These are phyloP conservation scores for Alces alces DNA, from an alignment of 2,113 vertebrate species.

Conservation along the genomic window DNA sequence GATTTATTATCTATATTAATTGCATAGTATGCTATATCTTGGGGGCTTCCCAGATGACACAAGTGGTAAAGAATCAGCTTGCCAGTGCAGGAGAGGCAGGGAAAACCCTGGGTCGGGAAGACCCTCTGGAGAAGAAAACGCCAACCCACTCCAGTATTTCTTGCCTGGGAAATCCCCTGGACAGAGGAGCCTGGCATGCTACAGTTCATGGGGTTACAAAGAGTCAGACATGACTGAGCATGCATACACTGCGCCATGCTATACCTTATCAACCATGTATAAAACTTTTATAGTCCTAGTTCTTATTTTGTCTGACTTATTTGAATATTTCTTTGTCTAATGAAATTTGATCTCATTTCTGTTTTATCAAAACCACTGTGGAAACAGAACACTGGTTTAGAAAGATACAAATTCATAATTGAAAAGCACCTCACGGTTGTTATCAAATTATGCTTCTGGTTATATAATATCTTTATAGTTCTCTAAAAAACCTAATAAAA, in stretches of 20 bases:
- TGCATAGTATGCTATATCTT: background rate
- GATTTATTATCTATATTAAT: constrained; percentile 12
- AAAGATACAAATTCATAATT: constrained; percentile 6
- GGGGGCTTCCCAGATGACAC: background rate
- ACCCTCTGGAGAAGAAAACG: background rate
- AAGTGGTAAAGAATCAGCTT: background rate
- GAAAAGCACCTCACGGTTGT: background rate
- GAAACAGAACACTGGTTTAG: background rate
- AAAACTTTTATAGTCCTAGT: background rate
- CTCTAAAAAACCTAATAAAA: background rate
- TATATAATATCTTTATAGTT: background rate
- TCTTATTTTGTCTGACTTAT: background rate
- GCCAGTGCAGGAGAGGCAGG: background rate
- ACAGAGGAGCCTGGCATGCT: background rate
- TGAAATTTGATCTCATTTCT: constrained; percentile 1
- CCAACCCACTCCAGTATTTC: background rate
- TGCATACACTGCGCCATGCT: background rate
- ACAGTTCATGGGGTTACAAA: background rate
- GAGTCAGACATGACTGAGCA: background rate
- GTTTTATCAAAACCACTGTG: constrained; percentile 17
- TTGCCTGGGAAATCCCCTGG: background rate
- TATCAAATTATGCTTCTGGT: constrained; percentile 13
- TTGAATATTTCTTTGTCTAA: background rate
- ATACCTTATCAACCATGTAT: background rate
- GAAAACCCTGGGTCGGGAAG: background rate